Base-by-base conservation (phyloP, 30 jellyfish, hydroid and myxozoan genomes). In the Turritopsis rubra region DNA sequence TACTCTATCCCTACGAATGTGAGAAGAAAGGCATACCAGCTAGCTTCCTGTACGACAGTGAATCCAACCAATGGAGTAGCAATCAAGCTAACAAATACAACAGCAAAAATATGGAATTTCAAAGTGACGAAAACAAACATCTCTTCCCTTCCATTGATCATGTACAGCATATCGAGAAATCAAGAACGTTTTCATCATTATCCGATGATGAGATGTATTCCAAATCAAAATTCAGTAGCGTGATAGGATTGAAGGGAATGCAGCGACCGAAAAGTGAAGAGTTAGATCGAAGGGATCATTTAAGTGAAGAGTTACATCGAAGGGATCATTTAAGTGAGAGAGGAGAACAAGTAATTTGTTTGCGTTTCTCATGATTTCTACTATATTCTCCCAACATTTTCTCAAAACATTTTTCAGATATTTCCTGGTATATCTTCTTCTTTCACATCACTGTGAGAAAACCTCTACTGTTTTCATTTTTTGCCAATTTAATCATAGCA, bases 1-100 rank as follows among this genome's bases (percentile, higher is more conserved):
- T 80, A 9, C 41, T 80, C 8, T 80, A 80, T 29, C 80, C 84
- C 9, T 80, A 53, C 87, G 87, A 80, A 52, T 80, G 87, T 25
- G 30, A 65, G 52, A 53, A 80, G 27, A 54, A 65, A 65, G 87
- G 87, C 53, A 29, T 74, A 7, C 82, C 65, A 26, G 65, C 17
- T 0, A 74, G 23, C 72, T 26, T 24, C 27, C 13, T 24, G 41
- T 74, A 24, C 8, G 9, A 24, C 65, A 22, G 21, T 9, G 71
- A 23, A 41, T 41, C 60, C n/a, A n/a, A n/a, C n/a, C n/a, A n/a
- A n/a, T n/a, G n/a, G n/a, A n/a, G n/a, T n/a, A n/a, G n/a, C n/a
- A n/a, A n/a, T n/a, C n/a, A n/a, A 41, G 9, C 60, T 41, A 41
- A 41, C 60, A 41, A 41, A 41, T 13, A 41, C 60, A 13, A 13